Percentiles rank a stretch among this genome's conserved stretches.
Evolutionary conservation across 1,140 invertebrate genomes (phyloP).

Genomic region (Halictus rubicundus): DNA sequence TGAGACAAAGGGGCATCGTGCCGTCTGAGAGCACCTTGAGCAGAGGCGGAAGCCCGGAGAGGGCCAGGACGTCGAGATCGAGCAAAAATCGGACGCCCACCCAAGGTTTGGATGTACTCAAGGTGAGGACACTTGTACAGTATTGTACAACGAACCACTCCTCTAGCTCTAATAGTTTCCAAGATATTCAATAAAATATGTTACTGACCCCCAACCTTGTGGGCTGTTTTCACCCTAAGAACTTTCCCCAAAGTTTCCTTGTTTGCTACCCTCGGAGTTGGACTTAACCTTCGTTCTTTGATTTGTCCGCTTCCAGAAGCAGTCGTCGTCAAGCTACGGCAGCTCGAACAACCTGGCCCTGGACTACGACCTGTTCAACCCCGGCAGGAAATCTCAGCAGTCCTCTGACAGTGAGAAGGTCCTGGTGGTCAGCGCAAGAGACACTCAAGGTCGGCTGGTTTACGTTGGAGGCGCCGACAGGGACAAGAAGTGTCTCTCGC

Average conservation of each 20-base stretch:
- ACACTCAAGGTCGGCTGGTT: constrained; percentile 81
- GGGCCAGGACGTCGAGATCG: constrained; percentile 57
- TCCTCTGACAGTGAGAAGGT: constrained; percentile 78
- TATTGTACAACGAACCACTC: no score
- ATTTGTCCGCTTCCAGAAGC: constrained; percentile 55
- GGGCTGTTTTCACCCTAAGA: no score
- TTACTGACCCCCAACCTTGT: no score
- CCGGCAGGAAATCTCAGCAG: constrained; percentile 75
- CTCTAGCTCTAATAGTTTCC: no score
- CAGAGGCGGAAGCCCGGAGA: constrained; percentile 71
- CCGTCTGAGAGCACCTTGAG: constrained; percentile 80
- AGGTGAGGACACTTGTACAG: constrained; percentile 72
- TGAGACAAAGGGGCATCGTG: constrained; percentile 81
- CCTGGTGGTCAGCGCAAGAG: constrained; percentile 81
- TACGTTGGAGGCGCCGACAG: constrained; percentile 81
- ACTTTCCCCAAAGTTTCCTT: no score
- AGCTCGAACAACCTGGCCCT: constrained; percentile 85
- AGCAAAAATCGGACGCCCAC: constrained; percentile 75
- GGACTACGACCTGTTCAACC: constrained; percentile 87
- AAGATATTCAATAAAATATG: no score
- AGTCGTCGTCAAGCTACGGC: constrained; percentile 65
- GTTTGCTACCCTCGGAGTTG: no score
- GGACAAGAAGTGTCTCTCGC: constrained; percentile 70
- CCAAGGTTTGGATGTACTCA: constrained; percentile 82
- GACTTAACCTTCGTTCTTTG: not conserved